These are phyloP conservation scores for Hybos culiciformis DNA, from an alignment of 2,888 invertebrate genomes.

Conservation along the genomic window DNA sequence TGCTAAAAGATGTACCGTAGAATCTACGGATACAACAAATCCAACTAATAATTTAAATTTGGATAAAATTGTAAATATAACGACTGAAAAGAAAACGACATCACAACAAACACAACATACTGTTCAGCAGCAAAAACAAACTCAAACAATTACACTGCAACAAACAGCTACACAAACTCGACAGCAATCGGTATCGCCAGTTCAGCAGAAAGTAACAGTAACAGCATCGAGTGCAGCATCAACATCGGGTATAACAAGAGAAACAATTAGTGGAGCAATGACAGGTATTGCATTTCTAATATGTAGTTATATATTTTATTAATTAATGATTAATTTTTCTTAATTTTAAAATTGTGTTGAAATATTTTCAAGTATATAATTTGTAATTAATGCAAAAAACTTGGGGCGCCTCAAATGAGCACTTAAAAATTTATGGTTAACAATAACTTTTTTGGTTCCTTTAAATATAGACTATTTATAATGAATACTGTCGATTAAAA, in stretches of 20 bases:
- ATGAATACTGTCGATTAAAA: no score
- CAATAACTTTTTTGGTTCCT: no score
- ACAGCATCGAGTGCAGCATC: conserved; percentile 12
- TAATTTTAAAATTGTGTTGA: no score
- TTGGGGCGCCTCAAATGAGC: no score
- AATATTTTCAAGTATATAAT: no score
- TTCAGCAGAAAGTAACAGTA: conserved; percentile 13
- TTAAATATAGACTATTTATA: no score
- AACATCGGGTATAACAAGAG: conserved; percentile 14
- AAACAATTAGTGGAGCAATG: conserved; percentile 19
- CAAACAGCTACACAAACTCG: no score
- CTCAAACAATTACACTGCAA: conserved; percentile 18
- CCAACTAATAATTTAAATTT: not conserved
- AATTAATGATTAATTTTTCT: no score
- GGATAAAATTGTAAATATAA: conserved; percentile 4
- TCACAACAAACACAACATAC: conserved; percentile 12
- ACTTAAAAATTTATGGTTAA: no score
- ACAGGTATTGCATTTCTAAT: conserved; percentile 16
- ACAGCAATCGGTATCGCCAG: conserved; percentile 12
- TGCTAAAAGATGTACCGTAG: not conserved
- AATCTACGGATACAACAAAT: conserved; percentile 4
- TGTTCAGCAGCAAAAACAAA: conserved; percentile 18
- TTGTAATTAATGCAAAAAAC: no score
- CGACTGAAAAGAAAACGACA: conserved; percentile 13
- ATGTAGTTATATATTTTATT: not conserved